Conservation (phyloP, 1,140 invertebrate genomes). For the Ceratina calcarata region DNA sequence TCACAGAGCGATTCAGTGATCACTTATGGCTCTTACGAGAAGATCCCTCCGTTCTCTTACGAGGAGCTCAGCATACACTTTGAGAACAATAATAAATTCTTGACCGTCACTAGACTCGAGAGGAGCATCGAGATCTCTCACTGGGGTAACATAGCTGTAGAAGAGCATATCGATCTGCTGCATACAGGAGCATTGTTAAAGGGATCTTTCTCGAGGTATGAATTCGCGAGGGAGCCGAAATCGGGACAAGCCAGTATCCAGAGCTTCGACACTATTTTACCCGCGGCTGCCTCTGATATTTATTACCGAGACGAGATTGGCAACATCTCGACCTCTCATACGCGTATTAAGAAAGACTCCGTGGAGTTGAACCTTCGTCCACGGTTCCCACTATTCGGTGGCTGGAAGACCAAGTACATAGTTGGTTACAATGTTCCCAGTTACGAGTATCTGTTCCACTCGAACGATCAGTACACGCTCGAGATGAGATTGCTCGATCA, state of each 20-base stretch:
- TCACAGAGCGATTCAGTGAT: conserved; percentile 89
- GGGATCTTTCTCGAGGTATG: conserved; percentile 97
- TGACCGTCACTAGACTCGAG: conserved; percentile 93
- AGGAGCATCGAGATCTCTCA: conserved; percentile 97
- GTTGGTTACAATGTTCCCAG: conserved; percentile 99
- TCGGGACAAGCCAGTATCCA: conserved; percentile 93
- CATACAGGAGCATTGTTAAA: conserved; percentile 96
- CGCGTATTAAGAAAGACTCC: conserved; percentile 92
- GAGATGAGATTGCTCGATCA: conserved; percentile 97
- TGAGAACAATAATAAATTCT: conserved; percentile 97
- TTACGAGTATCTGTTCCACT: conserved; percentile 95
- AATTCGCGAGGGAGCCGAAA: conserved; percentile 94
- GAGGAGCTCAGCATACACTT: conserved; percentile 92
- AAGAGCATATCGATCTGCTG: conserved; percentile 94
- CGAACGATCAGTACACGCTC: conserved; percentile 90
- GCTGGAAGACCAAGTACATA: conserved; percentile 98
- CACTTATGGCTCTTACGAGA: conserved; percentile 93
- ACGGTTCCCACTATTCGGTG: conserved; percentile 98
- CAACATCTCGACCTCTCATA: conserved; percentile 98
- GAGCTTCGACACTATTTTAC: conserved; percentile 95
- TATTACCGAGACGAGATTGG: conserved; percentile 99
- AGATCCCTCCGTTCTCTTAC: conserved; percentile 82
- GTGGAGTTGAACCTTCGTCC: conserved; percentile 97
- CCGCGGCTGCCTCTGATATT: conserved; percentile 93
- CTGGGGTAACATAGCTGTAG: conserved; percentile 99